Evolutionary conservation across 2,797 vertebrate species (phyloP).

Genomic region (Hybognathus amarus): DNA sequence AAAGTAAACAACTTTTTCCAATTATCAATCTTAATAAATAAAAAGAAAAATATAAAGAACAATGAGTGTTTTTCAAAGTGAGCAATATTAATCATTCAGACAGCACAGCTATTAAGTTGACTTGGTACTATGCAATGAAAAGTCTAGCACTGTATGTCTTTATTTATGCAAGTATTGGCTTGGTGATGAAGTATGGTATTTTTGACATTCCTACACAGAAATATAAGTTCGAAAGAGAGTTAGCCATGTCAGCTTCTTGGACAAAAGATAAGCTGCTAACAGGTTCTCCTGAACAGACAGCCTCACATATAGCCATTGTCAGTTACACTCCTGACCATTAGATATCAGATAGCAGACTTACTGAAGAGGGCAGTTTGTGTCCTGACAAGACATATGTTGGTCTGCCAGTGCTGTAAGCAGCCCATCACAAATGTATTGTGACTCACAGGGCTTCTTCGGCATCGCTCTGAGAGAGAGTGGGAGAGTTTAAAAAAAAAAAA

Average conservation of each 20-base stretch:
- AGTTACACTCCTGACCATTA: slow-evolving; percentile 43
- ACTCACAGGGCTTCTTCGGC: slow-evolving; percentile 52
- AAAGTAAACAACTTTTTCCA: neutral
- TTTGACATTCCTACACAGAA: neutral
- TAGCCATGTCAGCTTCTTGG: slow-evolving; percentile 19
- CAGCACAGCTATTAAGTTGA: neutral
- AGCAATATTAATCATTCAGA: neutral
- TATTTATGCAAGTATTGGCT: neutral
- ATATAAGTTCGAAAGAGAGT: neutral
- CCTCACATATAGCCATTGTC: slow-evolving; percentile 26
- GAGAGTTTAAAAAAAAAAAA: slow-evolving; percentile 53
- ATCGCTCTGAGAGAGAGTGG: slow-evolving; percentile 47
- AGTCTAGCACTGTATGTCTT: neutral
- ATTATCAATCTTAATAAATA: neutral
- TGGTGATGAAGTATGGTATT: neutral
- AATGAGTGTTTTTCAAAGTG: too few relatives aligned
- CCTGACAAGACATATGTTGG: slow-evolving; percentile 54
- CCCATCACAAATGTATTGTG: slow-evolving; percentile 48
- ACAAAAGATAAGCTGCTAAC: slow-evolving; percentile 30
- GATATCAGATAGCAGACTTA: slow-evolving; percentile 44
- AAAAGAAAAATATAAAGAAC: neutral
- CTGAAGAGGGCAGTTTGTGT: slow-evolving; percentile 47
- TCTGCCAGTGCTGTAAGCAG: slow-evolving; percentile 56
- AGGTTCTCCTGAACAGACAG: slow-evolving; percentile 21
- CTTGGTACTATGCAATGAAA: neutral